Evolutionary conservation across 2,888 invertebrate species (phyloP), one percentile per base, ranked within the genome.

Genomic region (Sphaerophoria rueppellii): DNA sequence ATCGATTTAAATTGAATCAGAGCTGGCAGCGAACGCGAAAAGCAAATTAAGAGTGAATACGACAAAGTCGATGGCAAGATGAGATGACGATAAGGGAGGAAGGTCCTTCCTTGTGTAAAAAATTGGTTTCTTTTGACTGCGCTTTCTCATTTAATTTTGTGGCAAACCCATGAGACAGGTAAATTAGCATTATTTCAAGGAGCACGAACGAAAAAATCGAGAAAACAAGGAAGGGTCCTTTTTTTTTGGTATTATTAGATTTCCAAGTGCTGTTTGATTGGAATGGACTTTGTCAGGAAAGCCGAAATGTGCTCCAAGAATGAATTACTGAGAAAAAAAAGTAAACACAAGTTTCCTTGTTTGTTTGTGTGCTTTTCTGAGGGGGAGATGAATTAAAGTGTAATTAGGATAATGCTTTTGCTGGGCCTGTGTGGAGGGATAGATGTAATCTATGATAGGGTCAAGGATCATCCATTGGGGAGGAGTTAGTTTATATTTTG

Each of bases 1-100:
- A 83, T 83, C 80, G 74, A 80, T 80, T 83, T 83, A 83, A 80
- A 83, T 80, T 83, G 71, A 83, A 83, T 83, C 37, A 83, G 80
- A 75, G 34, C 50, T 65, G 16, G 11, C 65, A 65, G 65, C 65
- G 24, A 16, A 75, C 79, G 79, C 79, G 75, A 80, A 83, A 75
- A 58, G 57, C 75, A 80, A 83, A 83, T 80, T 83, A 75, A 75
- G 50, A 74, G 58, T 63, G 77, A 77, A 82, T 65, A 54, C 46
- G 46, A 71, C 35, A 16, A 52, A 48, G 52, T 9, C 50, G 35
- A 16, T 16, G 16, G 2, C 5, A 48, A 24, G 52, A 9, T 40
- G 5, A n/a, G 32, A 71, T 11, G 16, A 11, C 16, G 52, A 35
- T n/a, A 58, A 14, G 12, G 40, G 54, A n/a, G 50, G 11, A 37